Evolutionary conservation across 2,888 invertebrate genomes (phyloP), one percentile per base, ranked within the genome.

Genomic region (Oeneis ivallda): DNA sequence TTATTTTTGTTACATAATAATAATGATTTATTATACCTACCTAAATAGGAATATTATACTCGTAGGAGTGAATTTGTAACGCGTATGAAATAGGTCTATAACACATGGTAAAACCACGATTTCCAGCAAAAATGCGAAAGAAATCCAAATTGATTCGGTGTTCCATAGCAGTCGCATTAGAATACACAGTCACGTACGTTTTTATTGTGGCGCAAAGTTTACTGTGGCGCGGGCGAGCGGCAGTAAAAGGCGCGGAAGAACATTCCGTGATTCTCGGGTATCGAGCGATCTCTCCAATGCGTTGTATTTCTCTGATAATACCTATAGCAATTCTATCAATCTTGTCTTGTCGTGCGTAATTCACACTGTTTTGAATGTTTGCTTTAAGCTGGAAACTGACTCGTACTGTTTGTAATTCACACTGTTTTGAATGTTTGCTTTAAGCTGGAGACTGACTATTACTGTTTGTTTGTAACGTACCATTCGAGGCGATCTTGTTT

Each of bases 181-280:
- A 81, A 78, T 77, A 77, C 79, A 80, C 62, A 75, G 84, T 85
- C 90, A 90, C 89, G 89, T 86, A 65, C 79, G 70, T 73, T 79
- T 87, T 88, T 88, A 89, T 87, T 63, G 59, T 65, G 84, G 82
- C 82, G 82, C 82, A 83, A 83, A 86, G 87, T 47, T 87, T 87
- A 87, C 85, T 86, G 85, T 82, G 77, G 71, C 66, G 26, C 26
- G 26, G 26, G 26, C 49, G 19, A 41, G 60, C 37, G 60, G 39
- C 15, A 45, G 45, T 58, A 58, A 58, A 85, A 59, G 59, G 47
- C 74, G 52, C 71, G 74, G 76, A 66, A 73, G 77, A 79, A 81
- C 78, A 81, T 85, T 84, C 79, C 79, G 82, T 84, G 83, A 85
- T 83, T 80, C 82, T 76, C 76, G 81, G 79, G 78, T 65, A 64